Evolutionary conservation across 2,797 vertebrate genomes (phyloP), one percentile per base, ranked within the genome.

Genomic region (Heterohyrax brucei): DNA sequence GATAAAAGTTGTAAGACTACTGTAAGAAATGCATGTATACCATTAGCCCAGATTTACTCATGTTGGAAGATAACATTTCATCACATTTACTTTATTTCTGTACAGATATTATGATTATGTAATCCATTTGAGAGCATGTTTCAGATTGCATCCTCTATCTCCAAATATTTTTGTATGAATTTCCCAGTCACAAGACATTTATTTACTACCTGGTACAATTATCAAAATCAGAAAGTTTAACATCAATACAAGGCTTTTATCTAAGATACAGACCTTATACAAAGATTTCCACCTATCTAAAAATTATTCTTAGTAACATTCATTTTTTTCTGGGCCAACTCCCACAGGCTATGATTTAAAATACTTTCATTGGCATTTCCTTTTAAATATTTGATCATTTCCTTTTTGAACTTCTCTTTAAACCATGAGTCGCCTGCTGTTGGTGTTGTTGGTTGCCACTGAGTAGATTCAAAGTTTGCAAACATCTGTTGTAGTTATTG

Each of bases 311-410:
- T 70, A 64, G 66, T 13, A 72, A 26, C 4, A 21, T 81, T 80
- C n/a, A 88, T 84, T 56, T 77, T 86, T 77, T 86, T 30, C 33
- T 33, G 68, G 10, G n/a, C 18, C 46, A 77, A 14, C 12, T 93
- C 61, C 56, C 53, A 22, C 18, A 48, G 82, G 10, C 85, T 78
- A 30, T 85, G 24, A 59, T 39, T 24, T 46, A 75, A 92, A 19
- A 4, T 61, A 48, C 1, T 73, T 89, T 70, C 53, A 28, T 33
- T 80, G 56, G 64, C 39, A 94, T 73, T 97, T 95, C 86, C 64
- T 90, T 83, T 53, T 75, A 80, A 83, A 70, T 92, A 79, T 86
- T 86, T 95, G 24, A 62, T 85, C 56, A 80, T 82, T 94, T 73
- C 61, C n/a, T n/a, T 61, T 86, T 62, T 61, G 78, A 91, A 73